These are phyloP conservation scores for Chloroceryle aenea DNA, from an alignment of 2,113 vertebrate genomes.

Conservation along the genomic window DNA sequence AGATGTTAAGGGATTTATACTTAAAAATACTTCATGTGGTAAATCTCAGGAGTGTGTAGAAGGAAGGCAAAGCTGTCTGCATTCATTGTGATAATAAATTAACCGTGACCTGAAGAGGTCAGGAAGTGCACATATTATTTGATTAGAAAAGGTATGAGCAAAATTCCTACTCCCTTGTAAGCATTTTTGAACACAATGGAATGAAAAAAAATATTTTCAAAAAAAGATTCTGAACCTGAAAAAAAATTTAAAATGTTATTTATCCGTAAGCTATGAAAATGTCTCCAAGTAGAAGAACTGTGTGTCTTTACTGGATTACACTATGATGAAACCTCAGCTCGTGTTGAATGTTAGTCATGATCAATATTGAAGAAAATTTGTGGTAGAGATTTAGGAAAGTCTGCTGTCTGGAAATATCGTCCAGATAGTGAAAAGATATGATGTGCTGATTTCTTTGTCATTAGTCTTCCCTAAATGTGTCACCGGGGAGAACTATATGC, in stretches of 20 bases:
- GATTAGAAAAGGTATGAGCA: constrained; percentile 9
- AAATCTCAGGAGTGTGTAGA: constrained; percentile 72
- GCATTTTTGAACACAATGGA: background rate
- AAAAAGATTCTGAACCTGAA: background rate
- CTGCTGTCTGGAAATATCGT: background rate
- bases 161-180: background rate
- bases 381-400: background rate
- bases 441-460: background rate
- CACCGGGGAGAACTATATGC: background rate
- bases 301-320: background rate
- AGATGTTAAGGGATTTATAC: constrained; percentile 83
- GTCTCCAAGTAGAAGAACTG: background rate
- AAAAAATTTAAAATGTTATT: background rate
- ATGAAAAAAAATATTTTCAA: background rate
- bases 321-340: background rate
- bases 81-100: constrained; percentile 73
- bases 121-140: constrained; percentile 38
- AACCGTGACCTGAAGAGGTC: constrained; percentile 66
- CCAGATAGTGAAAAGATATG: background rate
- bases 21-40: constrained; percentile 77
- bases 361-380: background rate
- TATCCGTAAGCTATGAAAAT: background rate
- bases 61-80: constrained; percentile 58
- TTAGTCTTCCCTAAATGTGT: background rate
- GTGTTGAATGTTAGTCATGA: background rate